Base-by-base conservation (phyloP, 2,797 vertebrate genomes). In the Myoxocephalus aenaeus region DNA sequence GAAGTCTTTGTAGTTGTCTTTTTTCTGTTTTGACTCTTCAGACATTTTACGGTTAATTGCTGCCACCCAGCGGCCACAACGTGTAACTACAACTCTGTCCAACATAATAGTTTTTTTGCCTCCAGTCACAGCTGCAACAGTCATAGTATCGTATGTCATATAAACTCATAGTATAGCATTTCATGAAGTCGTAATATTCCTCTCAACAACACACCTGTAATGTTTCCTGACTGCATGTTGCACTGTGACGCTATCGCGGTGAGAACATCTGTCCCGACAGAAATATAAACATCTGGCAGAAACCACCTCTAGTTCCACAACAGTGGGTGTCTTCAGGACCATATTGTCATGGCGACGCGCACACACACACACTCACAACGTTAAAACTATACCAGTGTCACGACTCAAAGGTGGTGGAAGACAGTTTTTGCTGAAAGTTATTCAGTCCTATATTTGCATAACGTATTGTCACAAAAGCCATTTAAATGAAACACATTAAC, bases 401-500 rank as follows among this genome's bases (percentile, higher is more conserved):
- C 13, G 4, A 42, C 34, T 42, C 3, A 38, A 9, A 40, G 17
- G 15, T 2, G 12, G 2, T 10, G 6, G 13, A 42, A 56, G 13
- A 25, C 25, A 10, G 15, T 10, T 53, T 0, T 48, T 54, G 10
- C n/a, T 50, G 20, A 10, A 48, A 20, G 48, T 50, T 20, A 50
- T n/a, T 50, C 48, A 10, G 48, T 50, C 18, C 46, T 48, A 25
- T 51, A 42, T 63, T 40, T 59, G 4, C 15, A 53, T 40, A 46
- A 70, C 12, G 64, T 9, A 67, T 5, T 27, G 9, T 73, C 69
- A 81, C 50, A 66, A 38, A 70, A 68, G 53, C 46, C 66, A 44
- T 64, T 80, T 2, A 79, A 82, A 84, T 86, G 81, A 91, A 90
- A 90, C 87, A 89, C 80, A 83, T 87, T 73, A 83, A 77, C 79